phyloP scores from a whole-genome alignment of 2,113 vertebrate species.

The Festucalex cinctus region DNA sequence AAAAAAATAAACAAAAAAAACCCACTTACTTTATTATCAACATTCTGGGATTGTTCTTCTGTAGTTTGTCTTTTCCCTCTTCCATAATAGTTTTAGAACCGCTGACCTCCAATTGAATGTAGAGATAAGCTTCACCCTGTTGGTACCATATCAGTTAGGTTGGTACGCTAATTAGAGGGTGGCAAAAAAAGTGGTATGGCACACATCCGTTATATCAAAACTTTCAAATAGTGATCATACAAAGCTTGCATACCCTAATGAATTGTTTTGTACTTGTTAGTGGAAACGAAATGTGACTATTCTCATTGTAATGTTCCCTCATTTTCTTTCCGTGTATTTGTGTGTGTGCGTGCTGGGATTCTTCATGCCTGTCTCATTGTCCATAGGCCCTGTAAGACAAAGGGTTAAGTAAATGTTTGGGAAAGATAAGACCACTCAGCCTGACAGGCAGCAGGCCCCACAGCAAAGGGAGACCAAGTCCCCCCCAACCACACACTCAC shows the following conservation, averaged over 20 bases:
- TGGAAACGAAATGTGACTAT: not conserved
- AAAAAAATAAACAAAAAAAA: no score
- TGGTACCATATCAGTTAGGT: not conserved
- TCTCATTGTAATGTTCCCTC: not conserved
- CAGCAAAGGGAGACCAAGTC: conserved; percentile 53
- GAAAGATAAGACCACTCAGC: conserved; percentile 79
- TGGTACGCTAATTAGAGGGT: not conserved
- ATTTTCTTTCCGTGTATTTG: conserved; percentile 1
- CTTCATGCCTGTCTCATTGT: conserved; percentile 70
- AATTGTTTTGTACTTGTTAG: not conserved
- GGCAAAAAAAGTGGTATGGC: not conserved
- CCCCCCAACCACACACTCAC: conserved; percentile 18
- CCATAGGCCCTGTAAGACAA: conserved; percentile 76
- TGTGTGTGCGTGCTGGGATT: conserved; percentile 55
- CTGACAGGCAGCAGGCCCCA: conserved; percentile 67
- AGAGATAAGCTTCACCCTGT: not conserved
- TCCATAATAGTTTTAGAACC: not conserved
- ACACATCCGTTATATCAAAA: not conserved
- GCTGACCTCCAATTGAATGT: not conserved
- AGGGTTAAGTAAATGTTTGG: conserved; percentile 86
- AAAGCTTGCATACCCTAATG: not conserved
- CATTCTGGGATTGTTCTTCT: not conserved
- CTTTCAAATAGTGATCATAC: not conserved
- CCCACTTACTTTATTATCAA: no score
- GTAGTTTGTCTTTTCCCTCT: not conserved